Conservation (phyloP, 2,797 vertebrate species). For the Carapus acus region DNA sequence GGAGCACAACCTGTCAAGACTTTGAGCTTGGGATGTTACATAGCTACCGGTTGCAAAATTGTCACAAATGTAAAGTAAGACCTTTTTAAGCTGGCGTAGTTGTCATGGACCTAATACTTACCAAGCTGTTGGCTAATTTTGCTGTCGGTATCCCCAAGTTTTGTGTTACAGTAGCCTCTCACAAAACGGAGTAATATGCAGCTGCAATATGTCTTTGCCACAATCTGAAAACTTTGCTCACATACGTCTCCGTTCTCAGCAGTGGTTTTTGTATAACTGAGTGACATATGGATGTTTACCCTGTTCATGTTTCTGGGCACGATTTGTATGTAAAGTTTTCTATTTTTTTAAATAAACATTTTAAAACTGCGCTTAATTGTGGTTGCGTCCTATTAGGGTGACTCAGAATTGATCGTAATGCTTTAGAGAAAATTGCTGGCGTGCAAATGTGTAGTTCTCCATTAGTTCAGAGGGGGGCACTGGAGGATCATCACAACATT, state of each 20-base stretch:
- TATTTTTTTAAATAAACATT: constrained; percentile 75
- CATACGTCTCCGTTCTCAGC: constrained; percentile 39
- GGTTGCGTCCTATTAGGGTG: neutral
- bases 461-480: constrained; percentile 39
- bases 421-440: too few relatives aligned
- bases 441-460: constrained; percentile 23
- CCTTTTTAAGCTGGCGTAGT: too few relatives aligned
- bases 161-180: constrained; percentile 25
- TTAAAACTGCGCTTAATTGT: constrained; percentile 53
- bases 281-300: constrained; percentile 57
- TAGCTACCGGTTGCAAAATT: too few relatives aligned
- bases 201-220: constrained; percentile 26
- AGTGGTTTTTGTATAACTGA: constrained; percentile 51
- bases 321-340: constrained; percentile 64
- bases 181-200: constrained; percentile 16
- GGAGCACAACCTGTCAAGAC: constrained; percentile 26
- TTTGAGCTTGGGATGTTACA: constrained; percentile 26
- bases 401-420: too few relatives aligned
- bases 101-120: too few relatives aligned
- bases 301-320: constrained; percentile 41
- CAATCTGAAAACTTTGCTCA: constrained; percentile 52
- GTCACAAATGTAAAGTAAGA: too few relatives aligned
- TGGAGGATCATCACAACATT: constrained; percentile 19
- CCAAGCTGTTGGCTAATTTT: constrained; percentile 20
- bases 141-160: constrained; percentile 1